Evolutionary conservation across 1,140 invertebrate species (phyloP).

Genomic region (Heterodera schachtii): DNA sequence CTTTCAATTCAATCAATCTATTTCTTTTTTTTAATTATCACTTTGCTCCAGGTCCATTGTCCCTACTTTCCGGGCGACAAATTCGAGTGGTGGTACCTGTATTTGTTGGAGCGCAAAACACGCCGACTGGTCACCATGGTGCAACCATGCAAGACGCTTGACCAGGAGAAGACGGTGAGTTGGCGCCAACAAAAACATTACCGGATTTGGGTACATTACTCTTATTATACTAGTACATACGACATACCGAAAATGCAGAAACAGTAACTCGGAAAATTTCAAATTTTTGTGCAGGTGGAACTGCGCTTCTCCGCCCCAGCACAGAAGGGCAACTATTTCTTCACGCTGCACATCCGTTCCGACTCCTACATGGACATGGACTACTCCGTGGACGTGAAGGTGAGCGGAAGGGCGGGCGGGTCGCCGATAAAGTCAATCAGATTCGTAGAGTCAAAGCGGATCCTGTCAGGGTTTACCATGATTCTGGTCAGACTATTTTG

Average conservation of each 20-base stretch:
- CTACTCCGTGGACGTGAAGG: constrained; percentile 62
- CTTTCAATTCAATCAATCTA: too few species aligned
- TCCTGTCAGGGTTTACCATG: too few species aligned
- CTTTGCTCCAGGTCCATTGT: constrained; percentile 77
- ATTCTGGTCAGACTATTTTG: too few species aligned
- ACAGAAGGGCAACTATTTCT: constrained; percentile 87
- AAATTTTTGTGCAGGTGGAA: constrained; percentile 75
- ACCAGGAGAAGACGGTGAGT: constrained; percentile 68
- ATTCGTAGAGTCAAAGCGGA: too few species aligned
- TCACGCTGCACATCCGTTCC: constrained; percentile 87
- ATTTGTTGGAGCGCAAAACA: constrained; percentile 90
- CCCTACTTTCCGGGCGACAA: constrained; percentile 93
- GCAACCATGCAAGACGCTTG: constrained; percentile 77
- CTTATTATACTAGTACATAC: too few species aligned
- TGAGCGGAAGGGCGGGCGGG: constrained; percentile 29
- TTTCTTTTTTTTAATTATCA: too few species aligned
- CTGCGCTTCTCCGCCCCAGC: constrained; percentile 91
- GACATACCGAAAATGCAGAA: background rate
- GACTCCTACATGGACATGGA: constrained; percentile 82
- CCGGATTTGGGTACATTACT: too few species aligned
- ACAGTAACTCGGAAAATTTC: background rate
- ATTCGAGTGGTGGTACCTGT: constrained; percentile 99
- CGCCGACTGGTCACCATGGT: constrained; percentile 85
- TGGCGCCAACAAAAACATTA: too few species aligned
- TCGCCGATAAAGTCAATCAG: too few species aligned